Base-by-base conservation (phyloP, 1,140 invertebrate genomes). In the Panagrolaimus sp. region DNA sequence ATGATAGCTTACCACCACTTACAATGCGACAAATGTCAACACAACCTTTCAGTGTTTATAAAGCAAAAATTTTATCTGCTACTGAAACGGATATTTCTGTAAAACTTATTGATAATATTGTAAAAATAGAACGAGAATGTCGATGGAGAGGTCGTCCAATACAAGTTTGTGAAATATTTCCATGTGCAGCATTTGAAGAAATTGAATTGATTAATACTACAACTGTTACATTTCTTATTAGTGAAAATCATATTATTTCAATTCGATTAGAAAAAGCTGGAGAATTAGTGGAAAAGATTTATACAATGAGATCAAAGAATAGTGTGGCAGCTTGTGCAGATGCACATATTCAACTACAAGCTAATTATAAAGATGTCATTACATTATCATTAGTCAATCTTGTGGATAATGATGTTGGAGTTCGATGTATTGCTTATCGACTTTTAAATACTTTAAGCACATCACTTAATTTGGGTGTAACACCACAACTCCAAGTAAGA, bases 51-150 rank as follows among this genome's bases (percentile, higher is more conserved):
- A 38, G 45, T 68, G 57, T 61, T 14, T 47, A 44, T 20, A 51
- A 48, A 23, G 68, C 68, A 16, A 66, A 65, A n/a, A 51, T 69
- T 13, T 48, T 69, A 16, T 69, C 68, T 9, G 46, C 62, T 53
- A 65, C 16, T 16, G 68, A 69, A 42, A 47, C 63, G n/a, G 62
- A 65, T 31, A 64, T 69, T 5, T 46, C 63, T 38, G 63, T 69
- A 8, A 69, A 69, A 57, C 63, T 69, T 9, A 66, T 66, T 38
- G 68, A 69, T 42, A 69, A 69, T 42, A 69, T 69, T 13, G 45
- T 69, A 16, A 46, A 66, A 38, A 65, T 69, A 25, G 63, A 51
- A 25, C 31, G 68, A 25, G 62, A 46, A 23, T 63, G 62, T 25
- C 68, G 47, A 57, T 69, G 68, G 68, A 13, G 68, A 16, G 61